Conservation (phyloP, 2,888 invertebrate species). For the Eupithecia subfuscata region DNA sequence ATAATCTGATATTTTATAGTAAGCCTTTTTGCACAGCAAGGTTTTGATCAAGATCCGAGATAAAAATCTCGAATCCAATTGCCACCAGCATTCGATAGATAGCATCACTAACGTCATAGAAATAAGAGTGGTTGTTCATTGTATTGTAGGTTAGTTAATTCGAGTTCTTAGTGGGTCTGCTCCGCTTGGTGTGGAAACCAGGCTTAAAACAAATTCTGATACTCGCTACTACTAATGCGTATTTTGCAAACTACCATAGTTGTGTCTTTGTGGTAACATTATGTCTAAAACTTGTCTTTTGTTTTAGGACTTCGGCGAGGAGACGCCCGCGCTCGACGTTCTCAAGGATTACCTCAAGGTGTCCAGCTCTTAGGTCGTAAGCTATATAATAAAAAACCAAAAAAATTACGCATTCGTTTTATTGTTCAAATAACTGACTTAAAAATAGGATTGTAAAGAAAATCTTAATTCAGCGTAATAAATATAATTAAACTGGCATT, state of each 20-base stretch:
- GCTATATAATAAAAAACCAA: constrained; percentile 72
- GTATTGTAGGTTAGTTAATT: neutral
- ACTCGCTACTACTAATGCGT: neutral
- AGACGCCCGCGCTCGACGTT: constrained; percentile 97
- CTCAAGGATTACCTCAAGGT: constrained; percentile 97
- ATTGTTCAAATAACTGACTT: constrained; percentile 39
- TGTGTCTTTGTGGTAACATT: neutral
- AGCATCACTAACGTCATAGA: neutral
- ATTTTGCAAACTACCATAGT: neutral
- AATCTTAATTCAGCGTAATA: neutral
- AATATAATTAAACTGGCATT: neutral
- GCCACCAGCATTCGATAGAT: neutral
- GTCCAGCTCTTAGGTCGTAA: constrained; percentile 84
- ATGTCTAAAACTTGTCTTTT: constrained; percentile 16
- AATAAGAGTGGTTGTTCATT: neutral
- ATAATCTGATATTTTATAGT: too few species aligned
- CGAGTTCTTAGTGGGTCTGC: constrained; percentile 16
- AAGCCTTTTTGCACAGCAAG: too few species aligned
- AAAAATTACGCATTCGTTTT: constrained; percentile 63
- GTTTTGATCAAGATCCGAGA: neutral
- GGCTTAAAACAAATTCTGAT: neutral
- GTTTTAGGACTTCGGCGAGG: constrained; percentile 97
- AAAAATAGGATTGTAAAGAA: neutral
- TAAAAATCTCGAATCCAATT: constrained; percentile 5
- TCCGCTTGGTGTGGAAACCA: too few species aligned